A percentile compares a stretch with the other conserved stretches of the same genome.
phyloP scores from a whole-genome alignment of 2,113 vertebrate genomes.

The Spermophilus dauricus region DNA sequence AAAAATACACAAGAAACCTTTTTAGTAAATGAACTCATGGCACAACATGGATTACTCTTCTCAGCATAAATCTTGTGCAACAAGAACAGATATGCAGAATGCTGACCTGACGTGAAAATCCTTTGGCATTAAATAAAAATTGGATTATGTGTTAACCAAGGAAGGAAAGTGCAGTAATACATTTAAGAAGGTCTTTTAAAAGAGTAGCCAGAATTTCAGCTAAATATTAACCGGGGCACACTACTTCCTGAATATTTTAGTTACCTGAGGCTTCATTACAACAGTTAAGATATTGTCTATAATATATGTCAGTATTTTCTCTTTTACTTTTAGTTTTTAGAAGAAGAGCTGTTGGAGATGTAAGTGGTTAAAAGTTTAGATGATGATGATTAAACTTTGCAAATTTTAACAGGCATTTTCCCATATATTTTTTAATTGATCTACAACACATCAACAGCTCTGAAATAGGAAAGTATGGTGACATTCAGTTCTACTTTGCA shows the following conservation, averaged over 20 bases:
- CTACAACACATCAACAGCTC: background rate
- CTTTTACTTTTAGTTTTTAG: conserved; percentile 2
- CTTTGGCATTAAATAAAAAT: background rate
- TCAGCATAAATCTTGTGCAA: background rate
- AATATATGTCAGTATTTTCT: conserved; percentile 7
- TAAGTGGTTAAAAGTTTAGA: background rate
- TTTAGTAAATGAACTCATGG: background rate
- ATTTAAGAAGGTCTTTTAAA: conserved; percentile 7
- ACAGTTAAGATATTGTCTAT: background rate
- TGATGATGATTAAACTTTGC: background rate
- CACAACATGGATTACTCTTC: background rate
- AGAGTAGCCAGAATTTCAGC: conserved; percentile 19
- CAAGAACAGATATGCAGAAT: background rate
- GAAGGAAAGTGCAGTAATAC: background rate
- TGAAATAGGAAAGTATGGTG: background rate
- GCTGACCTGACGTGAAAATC: background rate
- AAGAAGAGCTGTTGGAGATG: background rate
- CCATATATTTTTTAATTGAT: background rate
- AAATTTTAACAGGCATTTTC: conserved; percentile 24
- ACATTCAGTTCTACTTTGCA: background rate
- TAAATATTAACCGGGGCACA: conserved; percentile 18
- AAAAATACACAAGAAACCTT: conserved; percentile 27
- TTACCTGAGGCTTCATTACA: background rate
- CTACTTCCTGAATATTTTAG: background rate
- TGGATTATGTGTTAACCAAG: background rate